Evolutionary conservation across 2,888 invertebrate species (phyloP).

Genomic region (Tachina fera): DNA sequence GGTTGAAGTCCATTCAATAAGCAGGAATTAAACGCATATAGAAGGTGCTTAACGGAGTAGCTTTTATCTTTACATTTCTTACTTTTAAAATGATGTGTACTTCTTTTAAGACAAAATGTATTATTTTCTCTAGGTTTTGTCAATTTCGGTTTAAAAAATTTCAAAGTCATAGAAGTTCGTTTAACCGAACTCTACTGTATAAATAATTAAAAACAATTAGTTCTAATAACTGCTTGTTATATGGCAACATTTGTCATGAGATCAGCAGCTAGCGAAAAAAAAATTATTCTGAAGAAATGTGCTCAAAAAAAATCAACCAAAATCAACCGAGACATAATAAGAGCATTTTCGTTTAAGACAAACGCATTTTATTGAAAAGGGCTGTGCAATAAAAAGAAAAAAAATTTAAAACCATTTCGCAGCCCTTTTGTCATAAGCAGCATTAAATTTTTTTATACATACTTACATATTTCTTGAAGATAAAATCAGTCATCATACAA

Average conservation of each 20-base stretch:
- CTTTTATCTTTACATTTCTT: too few species aligned
- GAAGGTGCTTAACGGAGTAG: too few species aligned
- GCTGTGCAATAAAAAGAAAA: slow-evolving; percentile 73
- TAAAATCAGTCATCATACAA: slow-evolving; percentile 52
- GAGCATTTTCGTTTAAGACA: not conserved
- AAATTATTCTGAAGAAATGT: not conserved
- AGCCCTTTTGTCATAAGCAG: not conserved
- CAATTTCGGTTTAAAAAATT: not conserved
- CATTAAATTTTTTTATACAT: not conserved
- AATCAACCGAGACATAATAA: slow-evolving; percentile 20
- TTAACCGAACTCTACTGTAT: not conserved
- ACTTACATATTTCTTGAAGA: slow-evolving; percentile 4
- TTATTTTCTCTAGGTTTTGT: too few species aligned
- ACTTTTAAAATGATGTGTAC: too few species aligned
- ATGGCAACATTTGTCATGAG: slow-evolving; percentile 27
- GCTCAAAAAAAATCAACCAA: slow-evolving; percentile 9
- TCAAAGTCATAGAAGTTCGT: not conserved
- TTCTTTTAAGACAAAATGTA: not conserved
- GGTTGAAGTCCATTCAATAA: too few species aligned
- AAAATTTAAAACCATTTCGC: slow-evolving; percentile 45
- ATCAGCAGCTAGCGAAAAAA: slow-evolving; percentile 25
- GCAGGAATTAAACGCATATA: too few species aligned
- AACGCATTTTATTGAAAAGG: slow-evolving; percentile 6
- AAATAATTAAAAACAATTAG: slow-evolving; percentile 64
- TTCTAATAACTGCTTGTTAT: slow-evolving; percentile 40